phyloP scores from a whole-genome alignment of 2,888 invertebrate genomes.

The Torymus aiolomorphi region DNA sequence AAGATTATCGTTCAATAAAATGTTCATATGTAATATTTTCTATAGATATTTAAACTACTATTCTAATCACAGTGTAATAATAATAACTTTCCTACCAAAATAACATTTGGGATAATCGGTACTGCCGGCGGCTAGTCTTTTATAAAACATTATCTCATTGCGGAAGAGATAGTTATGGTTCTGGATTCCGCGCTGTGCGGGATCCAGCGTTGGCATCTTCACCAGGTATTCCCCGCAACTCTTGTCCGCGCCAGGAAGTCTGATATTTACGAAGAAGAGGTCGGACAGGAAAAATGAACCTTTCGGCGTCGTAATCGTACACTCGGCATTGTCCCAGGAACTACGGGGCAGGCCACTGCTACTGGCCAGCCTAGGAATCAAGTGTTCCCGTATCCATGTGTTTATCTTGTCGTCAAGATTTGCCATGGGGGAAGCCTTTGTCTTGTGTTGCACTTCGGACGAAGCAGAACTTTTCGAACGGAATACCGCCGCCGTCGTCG shows the following conservation, averaged over 20 bases:
- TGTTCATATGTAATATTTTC: no score
- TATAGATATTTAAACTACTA: no score
- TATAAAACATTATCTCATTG: slow-evolving; percentile 71
- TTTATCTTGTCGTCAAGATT: slow-evolving; percentile 41
- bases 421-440: slow-evolving; percentile 10
- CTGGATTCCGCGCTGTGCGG: neutral
- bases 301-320: slow-evolving; percentile 54
- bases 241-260: slow-evolving; percentile 24
- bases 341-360: slow-evolving; percentile 9
- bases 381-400: slow-evolving; percentile 53
- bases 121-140: slow-evolving; percentile 49
- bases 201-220: slow-evolving; percentile 21
- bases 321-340: slow-evolving; percentile 44
- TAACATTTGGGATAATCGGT: slow-evolving; percentile 58
- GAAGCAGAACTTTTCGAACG: slow-evolving; percentile 3
- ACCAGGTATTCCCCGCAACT: neutral
- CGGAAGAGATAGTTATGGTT: slow-evolving; percentile 60
- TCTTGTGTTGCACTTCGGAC: neutral
- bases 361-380: slow-evolving; percentile 52
- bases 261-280: slow-evolving; percentile 60
- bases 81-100: slow-evolving; percentile 7
- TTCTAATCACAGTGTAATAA: no score
- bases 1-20: neutral
- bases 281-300: slow-evolving; percentile 61
- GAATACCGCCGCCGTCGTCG: no score